Evolutionary conservation across 2,797 vertebrate species (phyloP).

Genomic region (Sciaenops ocellatus): DNA sequence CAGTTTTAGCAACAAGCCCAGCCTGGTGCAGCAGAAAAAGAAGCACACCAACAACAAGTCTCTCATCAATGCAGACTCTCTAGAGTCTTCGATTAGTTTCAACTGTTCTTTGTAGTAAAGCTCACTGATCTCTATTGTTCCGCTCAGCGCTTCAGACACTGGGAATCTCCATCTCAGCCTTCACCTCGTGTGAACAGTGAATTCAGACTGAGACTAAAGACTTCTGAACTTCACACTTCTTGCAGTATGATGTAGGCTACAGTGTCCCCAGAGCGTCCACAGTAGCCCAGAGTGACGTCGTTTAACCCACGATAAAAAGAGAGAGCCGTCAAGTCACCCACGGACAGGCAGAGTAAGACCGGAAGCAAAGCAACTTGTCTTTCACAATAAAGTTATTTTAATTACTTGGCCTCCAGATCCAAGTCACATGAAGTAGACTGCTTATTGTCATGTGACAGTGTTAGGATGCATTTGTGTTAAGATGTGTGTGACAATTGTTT

Average conservation of each 20-base stretch:
- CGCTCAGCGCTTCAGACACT: no score
- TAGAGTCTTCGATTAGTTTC: background rate
- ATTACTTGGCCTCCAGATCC: background rate
- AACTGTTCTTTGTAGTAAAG: background rate
- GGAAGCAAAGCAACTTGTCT: background rate
- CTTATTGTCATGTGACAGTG: background rate
- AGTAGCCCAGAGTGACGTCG: constrained; percentile 71
- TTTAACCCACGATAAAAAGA: constrained; percentile 28
- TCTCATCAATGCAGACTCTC: background rate
- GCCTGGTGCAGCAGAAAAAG: constrained; percentile 1
- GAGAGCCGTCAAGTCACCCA: constrained; percentile 23
- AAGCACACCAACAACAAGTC: constrained; percentile 16
- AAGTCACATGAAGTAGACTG: background rate
- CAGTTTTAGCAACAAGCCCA: constrained; percentile 63
- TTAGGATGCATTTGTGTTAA: no score
- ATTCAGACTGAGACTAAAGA: constrained; percentile 1
- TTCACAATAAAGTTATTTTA: constrained; percentile 48
- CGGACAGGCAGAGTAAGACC: background rate
- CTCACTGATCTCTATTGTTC: background rate
- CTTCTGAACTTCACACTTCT: constrained; percentile 13
- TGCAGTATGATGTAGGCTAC: constrained; percentile 20
- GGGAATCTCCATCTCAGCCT: background rate
- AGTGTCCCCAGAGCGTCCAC: constrained; percentile 30
- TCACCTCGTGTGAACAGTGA: background rate
- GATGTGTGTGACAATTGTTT: no score